Evolutionary conservation across 2,797 vertebrate genomes (phyloP), one percentile per base, ranked within the genome.

Genomic region (Heterohyrax brucei): DNA sequence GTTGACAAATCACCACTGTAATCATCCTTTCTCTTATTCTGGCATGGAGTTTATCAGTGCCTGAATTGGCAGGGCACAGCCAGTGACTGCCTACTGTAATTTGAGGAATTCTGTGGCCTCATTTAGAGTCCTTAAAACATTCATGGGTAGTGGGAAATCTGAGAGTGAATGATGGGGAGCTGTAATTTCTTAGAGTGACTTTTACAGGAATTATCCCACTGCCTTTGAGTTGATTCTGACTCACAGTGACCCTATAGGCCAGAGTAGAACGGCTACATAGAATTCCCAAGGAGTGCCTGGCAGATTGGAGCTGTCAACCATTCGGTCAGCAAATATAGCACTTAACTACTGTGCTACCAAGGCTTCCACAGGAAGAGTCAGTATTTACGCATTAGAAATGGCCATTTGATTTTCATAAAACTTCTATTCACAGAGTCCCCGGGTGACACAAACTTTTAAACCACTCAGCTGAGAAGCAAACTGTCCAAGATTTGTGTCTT

Each of bases 71-170:
- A 83, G 79, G 33, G 22, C 13, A 72, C 28, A 95, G 44, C 21
- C 14, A 44, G n/a, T 3, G 7, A 13, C 78, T 76, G 22, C 66
- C 66, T 78, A 90, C 26, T 95, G 28, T 28, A 46, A 89, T 94
- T 82, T 73, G 30, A 39, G 44, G 61, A 86, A 86, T 93, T 73
- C 78, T 91, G 46, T 72, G 53, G 46, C 56, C 21, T 92, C 46
- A 73, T 46, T 84, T 8, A 86, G 87, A 94, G 95, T 76, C 10
- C 28, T 44, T 50, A 78, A 95, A 96, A 89, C 10, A 70, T 48
- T 30, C 13, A 4, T 3, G 2, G 28, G 7, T 79, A 86, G 75
- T 59, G 22, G 33, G 30, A 80, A 24, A 26, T 56, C 5, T 28
- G 44, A 12, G 24, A 84, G 21, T 30, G 62, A 79, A 30, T 22